Base-by-base conservation (phyloP, 2,113 vertebrate genomes). In the Gymnobelideus leadbeateri region DNA sequence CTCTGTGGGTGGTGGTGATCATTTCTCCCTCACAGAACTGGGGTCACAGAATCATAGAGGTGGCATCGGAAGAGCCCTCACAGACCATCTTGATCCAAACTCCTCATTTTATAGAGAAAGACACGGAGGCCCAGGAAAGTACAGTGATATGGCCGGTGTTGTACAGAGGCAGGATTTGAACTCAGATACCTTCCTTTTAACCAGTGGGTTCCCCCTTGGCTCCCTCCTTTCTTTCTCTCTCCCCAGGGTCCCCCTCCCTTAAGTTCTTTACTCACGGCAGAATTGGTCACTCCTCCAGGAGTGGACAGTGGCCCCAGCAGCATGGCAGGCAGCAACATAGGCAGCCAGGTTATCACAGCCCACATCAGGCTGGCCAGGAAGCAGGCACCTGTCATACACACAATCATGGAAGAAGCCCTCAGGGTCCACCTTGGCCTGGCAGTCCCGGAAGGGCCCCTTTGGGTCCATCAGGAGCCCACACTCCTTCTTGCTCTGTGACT, bases 181-280 rank as follows among this genome's bases (percentile, higher is more conserved):
- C 19, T 5, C n/a, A 23, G n/a, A 43, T 43, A 5, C 8, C 21
- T 51, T 68, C 28, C 31, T 3, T 55, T 55, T 26, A 55, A 25
- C 54, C 54, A 2, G 8, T 26, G 24, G 25, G 24, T 77, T 43
- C 14, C 37, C 16, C 14, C 37, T 8, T 0, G 4, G 1, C 37
- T 19, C 68, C 19, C 37, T 77, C 31, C 68, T n/a, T n/a, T 16
- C 1, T 21, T 21, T 21, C 37, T 77, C 16, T 37, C 31, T 68
- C 10, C 14, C 61, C 37, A 37, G 61, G 31, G 61, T n/a, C 31
- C 3, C 61, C 31, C 61, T n/a, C 68, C 68, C 68, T 43, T 43
- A n/a, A 43, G 68, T 43, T 23, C 7, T 84, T 77, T 98, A 99
- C 99, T 99, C 96, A 99, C 99, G 97, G 93, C 99, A 99, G 51